Evolutionary conservation across 2,113 vertebrate species (phyloP).

Genomic region (Hirundichthys speculiger): DNA sequence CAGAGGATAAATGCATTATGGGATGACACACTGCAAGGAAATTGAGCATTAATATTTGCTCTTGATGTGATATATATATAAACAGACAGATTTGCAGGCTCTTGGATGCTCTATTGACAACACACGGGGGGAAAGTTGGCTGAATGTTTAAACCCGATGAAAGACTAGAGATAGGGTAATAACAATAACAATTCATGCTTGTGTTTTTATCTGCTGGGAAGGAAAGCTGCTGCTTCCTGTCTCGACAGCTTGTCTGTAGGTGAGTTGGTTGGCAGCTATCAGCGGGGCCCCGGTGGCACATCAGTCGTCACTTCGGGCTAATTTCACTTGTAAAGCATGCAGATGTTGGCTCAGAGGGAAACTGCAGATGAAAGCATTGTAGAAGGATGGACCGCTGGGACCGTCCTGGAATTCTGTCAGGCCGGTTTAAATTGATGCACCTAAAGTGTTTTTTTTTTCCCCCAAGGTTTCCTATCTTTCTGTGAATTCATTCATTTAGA

Average conservation of each 20-base stretch:
- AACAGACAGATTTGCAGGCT: slow-evolving; percentile 72
- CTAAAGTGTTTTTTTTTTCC: too few species aligned
- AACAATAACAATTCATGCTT: slow-evolving; percentile 70
- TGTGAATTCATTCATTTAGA: slow-evolving; percentile 67
- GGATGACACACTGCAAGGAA: slow-evolving; percentile 76
- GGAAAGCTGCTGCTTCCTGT: slow-evolving; percentile 59
- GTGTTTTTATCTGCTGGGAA: slow-evolving; percentile 61
- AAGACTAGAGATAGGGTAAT: slow-evolving; percentile 55
- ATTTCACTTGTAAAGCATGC: slow-evolving; percentile 58
- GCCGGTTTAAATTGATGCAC: slow-evolving; percentile 53
- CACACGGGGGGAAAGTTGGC: slow-evolving; percentile 39
- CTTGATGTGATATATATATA: slow-evolving; percentile 77
- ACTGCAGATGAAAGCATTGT: slow-evolving; percentile 54
- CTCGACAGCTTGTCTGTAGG: slow-evolving; percentile 45
- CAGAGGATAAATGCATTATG: slow-evolving; percentile 79
- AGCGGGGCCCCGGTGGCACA: slow-evolving; percentile 49
- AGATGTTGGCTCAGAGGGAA: slow-evolving; percentile 51
- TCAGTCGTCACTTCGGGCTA: slow-evolving; percentile 56
- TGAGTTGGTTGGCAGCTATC: slow-evolving; percentile 56
- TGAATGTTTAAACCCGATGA: slow-evolving; percentile 45
- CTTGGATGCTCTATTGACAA: slow-evolving; percentile 66
- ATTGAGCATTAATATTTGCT: slow-evolving; percentile 80
- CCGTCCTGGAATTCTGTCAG: slow-evolving; percentile 29
- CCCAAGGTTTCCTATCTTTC: slow-evolving; percentile 53
- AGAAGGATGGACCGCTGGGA: slow-evolving; percentile 46